Evolutionary conservation across 2,113 vertebrate species (phyloP).

Genomic region (Ia io): DNA sequence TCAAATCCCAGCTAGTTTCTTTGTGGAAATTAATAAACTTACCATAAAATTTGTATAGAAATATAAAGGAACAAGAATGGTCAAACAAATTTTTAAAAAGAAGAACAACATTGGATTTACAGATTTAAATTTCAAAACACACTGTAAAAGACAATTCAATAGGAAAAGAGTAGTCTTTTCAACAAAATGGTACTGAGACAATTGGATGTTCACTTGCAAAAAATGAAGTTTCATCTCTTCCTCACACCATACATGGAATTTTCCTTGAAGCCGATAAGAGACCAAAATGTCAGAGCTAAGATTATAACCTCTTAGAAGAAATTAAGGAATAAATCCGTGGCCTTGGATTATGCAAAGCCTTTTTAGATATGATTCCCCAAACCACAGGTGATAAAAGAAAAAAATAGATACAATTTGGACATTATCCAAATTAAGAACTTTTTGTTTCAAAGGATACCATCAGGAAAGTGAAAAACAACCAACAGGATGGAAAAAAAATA

Average conservation of each 20-base stretch:
- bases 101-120: background rate
- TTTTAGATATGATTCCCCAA: background rate
- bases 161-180: background rate
- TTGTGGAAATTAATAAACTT: background rate
- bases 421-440: background rate
- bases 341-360: background rate
- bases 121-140: background rate
- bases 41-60: background rate
- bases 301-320: background rate
- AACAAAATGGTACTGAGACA: background rate
- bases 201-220: background rate
- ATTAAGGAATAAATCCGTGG: background rate
- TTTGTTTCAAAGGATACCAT: background rate
- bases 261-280: background rate
- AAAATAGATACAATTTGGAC: background rate
- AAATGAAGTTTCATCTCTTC: background rate
- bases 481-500: background rate
- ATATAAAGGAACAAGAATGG: background rate
- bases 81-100: background rate
- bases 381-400: background rate
- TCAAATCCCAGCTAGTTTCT: background rate
- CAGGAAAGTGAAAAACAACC: background rate
- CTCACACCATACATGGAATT: background rate
- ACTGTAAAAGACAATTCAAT: background rate
- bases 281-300: background rate